Percentiles rank a stretch among this genome's conserved stretches.
These are phyloP conservation scores for Temnothorax ravouxi DNA, from an alignment of 2,888 invertebrate genomes.

Conservation along the genomic window DNA sequence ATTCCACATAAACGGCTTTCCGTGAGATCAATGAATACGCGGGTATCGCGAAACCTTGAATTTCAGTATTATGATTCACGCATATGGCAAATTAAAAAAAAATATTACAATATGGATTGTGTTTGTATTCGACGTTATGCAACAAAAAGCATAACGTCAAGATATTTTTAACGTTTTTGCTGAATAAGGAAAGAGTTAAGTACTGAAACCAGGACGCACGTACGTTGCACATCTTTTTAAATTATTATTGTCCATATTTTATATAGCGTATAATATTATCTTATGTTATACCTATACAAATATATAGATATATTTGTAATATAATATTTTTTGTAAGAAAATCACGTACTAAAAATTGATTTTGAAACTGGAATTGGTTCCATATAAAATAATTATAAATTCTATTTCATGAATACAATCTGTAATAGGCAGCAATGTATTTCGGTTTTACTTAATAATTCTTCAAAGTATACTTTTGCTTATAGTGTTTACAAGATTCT, in stretches of 20 bases:
- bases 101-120: not conserved
- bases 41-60: not conserved
- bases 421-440: too few species aligned
- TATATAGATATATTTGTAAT: not conserved
- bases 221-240: not conserved
- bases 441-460: not conserved
- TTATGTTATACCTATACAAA: not conserved
- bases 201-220: too few species aligned
- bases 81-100: not conserved
- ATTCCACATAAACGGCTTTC: slow-evolving; percentile 36
- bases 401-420: not conserved
- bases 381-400: not conserved
- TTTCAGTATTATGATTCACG: not conserved
- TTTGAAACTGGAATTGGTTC: not conserved
- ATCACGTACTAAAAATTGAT: not conserved
- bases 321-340: slow-evolving; percentile 2
- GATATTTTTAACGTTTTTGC: not conserved
- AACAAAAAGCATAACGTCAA: not conserved
- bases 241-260: too few species aligned
- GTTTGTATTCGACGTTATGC: not conserved
- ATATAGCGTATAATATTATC: too few species aligned
- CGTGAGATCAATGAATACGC: not conserved
- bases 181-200: not conserved
- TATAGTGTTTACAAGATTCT: not conserved
- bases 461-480: not conserved